Conservation (phyloP, 2,797 vertebrate species). For the Salarias fasciatus region DNA sequence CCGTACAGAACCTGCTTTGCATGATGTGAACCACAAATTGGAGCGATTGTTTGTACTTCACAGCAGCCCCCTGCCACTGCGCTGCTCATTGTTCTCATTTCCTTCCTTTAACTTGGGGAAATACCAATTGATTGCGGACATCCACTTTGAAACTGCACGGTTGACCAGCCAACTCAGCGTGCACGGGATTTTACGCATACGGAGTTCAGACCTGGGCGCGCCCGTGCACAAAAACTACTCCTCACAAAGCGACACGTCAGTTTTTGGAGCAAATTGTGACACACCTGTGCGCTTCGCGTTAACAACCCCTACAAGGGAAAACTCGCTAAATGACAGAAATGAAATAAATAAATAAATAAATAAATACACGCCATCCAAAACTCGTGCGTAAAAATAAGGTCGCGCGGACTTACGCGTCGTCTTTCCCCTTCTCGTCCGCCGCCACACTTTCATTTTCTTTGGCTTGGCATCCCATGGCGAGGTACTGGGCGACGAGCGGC, state of each 20-base stretch:
- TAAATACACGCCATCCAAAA: background rate
- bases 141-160: constrained; percentile 51
- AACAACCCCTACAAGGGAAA: too few species aligned
- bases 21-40: background rate
- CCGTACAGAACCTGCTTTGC: background rate
- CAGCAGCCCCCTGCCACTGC: constrained; percentile 11
- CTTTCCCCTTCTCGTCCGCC: constrained; percentile 76
- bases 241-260: constrained; percentile 32
- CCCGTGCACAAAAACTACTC: background rate
- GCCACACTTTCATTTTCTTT: constrained; percentile 73
- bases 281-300: background rate
- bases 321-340: too few species aligned
- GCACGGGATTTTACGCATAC: constrained; percentile 1
- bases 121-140: constrained; percentile 68
- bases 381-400: background rate
- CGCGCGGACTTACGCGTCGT: constrained; percentile 74
- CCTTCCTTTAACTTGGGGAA: constrained; percentile 70
- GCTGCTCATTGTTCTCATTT: constrained; percentile 73
- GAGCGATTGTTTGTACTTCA: constrained; percentile 50
- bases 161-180: constrained; percentile 50
- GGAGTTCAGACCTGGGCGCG: background rate
- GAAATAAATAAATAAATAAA: background rate
- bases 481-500: constrained; percentile 84
- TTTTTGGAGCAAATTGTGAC: background rate
- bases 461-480: constrained; percentile 82